Base-by-base conservation (phyloP, 2,113 vertebrate genomes). In the Lamprotornis superbus region DNA sequence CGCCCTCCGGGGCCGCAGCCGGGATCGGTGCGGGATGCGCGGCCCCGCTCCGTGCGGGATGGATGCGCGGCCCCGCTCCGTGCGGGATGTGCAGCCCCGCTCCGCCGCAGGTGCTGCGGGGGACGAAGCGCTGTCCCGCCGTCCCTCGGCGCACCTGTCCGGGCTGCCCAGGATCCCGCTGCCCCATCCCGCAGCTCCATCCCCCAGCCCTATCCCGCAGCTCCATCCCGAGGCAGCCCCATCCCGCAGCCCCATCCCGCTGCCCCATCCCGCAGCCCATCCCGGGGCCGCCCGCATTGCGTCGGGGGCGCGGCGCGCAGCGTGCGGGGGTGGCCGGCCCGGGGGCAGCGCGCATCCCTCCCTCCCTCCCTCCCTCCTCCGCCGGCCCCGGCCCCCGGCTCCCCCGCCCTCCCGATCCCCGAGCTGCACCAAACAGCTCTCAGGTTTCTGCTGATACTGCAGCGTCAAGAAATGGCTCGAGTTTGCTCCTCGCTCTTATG, bases 391-490 rank as follows among this genome's bases (percentile, higher is more conserved):
- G 50, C 61, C 61, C 61, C 37, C 73, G 71, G 46, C 46, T 52
- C 55, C 31, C 55, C 37, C 83, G 52, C 90, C 96, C 94, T 60
- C 83, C 93, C 94, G 85, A 91, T 90, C 70, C 95, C 96, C 63
- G 50, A 67, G 96, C 97, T 95, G 96, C 98, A 97, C 97, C 97
- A 97, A 97, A 94, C 94, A 96, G 97, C 98, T 95, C 97, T 97
- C 98, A 94, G 97, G 98, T 99, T 99, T 99, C 97, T 99, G 99
- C 99, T 99, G 99, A 99, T 98, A 97, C 98, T 98, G 98, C 98
- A 98, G 98, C 98, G 98, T 98, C 98, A 98, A 98, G 98, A 98
- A 98, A 99, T 99, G 98, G 98, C 98, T 98, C 97, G 97, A 97
- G 97, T 97, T 98, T 95, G 97, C 97, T 97, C 96, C 97, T 97